Evolutionary conservation across 1,140 invertebrate species (phyloP).

Genomic region (Drosophila neocordata): DNA sequence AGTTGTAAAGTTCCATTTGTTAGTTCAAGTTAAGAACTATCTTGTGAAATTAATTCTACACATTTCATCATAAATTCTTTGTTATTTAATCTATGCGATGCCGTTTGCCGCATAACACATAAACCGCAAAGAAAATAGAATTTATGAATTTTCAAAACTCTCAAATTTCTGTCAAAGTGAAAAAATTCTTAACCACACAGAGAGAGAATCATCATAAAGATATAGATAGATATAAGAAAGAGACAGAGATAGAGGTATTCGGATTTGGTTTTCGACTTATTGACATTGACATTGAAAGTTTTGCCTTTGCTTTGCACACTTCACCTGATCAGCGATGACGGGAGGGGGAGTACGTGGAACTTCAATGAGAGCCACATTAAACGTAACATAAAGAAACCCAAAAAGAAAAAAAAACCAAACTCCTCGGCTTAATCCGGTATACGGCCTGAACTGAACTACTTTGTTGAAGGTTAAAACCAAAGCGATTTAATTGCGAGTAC

Average conservation of each 20-base stretch:
- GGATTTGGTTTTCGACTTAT: conserved; percentile 43
- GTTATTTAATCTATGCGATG: conserved; percentile 42
- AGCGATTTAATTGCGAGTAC: conserved; percentile 54
- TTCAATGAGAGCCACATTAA: conserved; percentile 46
- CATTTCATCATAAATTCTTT: conserved; percentile 60
- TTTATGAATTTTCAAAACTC: neutral
- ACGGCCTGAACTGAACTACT: conserved; percentile 56
- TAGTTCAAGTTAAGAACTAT: neutral
- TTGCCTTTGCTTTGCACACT: conserved; percentile 31
- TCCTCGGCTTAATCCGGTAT: conserved; percentile 47
- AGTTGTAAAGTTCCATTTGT: too few relatives aligned
- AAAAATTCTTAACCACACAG: conserved; percentile 36
- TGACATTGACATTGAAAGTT: conserved; percentile 81
- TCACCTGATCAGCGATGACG: conserved; percentile 3
- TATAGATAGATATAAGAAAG: conserved; percentile 7
- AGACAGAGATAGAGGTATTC: conserved; percentile 16
- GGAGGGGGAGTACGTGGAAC: conserved; percentile 27
- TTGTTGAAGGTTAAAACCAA: conserved; percentile 55
- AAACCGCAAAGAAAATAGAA: conserved; percentile 44
- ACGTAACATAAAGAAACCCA: conserved; percentile 17
- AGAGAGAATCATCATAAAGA: conserved; percentile 21
- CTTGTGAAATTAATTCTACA: neutral
- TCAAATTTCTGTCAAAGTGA: conserved; percentile 45
- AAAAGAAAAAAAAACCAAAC: conserved; percentile 40
- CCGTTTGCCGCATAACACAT: conserved; percentile 36